Conservation (phyloP, 2,797 vertebrate species). For the Pseudomugil gertrudae region DNA sequence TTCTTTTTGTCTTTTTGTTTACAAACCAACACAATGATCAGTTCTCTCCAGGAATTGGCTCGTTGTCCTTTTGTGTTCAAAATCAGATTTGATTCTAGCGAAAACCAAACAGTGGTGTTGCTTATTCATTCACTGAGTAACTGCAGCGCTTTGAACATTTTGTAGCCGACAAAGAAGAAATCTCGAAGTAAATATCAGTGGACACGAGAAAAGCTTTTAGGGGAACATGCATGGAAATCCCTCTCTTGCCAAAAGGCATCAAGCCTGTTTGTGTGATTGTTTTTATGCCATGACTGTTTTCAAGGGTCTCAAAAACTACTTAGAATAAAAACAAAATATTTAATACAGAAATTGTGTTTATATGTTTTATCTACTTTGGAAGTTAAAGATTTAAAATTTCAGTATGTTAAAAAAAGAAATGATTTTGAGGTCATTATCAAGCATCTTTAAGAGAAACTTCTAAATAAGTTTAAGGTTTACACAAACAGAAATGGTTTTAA, state of each 20-base stretch:
- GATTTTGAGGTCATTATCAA: too few species aligned
- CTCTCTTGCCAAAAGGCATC: too few species aligned
- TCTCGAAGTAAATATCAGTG: background rate
- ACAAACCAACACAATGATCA: slow-evolving; percentile 1
- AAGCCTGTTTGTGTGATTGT: background rate
- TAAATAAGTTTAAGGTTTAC: too few species aligned
- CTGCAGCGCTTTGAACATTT: background rate
- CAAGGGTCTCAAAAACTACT: background rate
- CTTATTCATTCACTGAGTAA: background rate
- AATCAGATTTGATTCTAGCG: background rate
- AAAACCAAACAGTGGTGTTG: background rate
- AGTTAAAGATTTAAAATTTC: background rate
- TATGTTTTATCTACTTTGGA: background rate
- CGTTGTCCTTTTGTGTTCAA: background rate
- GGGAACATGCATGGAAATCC: too few species aligned
- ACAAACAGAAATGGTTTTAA: too few species aligned
- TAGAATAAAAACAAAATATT: background rate
- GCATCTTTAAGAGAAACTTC: too few species aligned
- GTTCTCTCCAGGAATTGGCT: slow-evolving; percentile 8
- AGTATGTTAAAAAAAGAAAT: too few species aligned
- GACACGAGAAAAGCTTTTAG: background rate
- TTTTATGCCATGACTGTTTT: background rate
- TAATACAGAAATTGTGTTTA: background rate
- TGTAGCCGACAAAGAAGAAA: background rate
- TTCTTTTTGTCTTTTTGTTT: background rate